Evolutionary conservation across 2,797 vertebrate genomes (phyloP).

Genomic region (Catostomus latipinnis): DNA sequence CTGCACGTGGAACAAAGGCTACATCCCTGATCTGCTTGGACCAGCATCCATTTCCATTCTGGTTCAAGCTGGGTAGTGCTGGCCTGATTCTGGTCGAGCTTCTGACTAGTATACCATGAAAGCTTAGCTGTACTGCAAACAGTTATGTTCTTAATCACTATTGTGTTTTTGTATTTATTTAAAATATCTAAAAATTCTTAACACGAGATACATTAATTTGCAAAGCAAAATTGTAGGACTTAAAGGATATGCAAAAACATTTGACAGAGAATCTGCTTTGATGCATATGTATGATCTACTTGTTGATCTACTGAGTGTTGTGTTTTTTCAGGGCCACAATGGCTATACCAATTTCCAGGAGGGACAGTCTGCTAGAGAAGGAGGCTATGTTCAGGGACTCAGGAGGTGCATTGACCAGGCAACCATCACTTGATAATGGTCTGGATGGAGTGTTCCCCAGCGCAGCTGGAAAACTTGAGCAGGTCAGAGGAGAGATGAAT

Average conservation of each 20-base stretch:
- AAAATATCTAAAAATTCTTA: too few species aligned
- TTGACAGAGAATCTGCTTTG: not conserved
- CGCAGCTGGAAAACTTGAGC: conserved; percentile 81
- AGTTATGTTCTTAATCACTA: too few species aligned
- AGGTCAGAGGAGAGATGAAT: conserved; percentile 73
- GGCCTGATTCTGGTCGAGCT: not conserved
- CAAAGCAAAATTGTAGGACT: too few species aligned
- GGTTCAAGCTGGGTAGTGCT: not conserved
- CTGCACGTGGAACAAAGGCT: not conserved
- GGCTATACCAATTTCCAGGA: conserved; percentile 88
- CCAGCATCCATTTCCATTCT: not conserved
- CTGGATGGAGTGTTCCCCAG: conserved; percentile 73
- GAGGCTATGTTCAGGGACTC: conserved; percentile 91
- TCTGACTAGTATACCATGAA: too few species aligned
- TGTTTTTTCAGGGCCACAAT: conserved; percentile 78
- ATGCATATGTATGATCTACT: conserved; percentile 1
- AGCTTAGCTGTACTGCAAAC: too few species aligned
- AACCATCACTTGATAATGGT: conserved; percentile 83
- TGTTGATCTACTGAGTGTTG: too few species aligned
- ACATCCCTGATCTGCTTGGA: not conserved
- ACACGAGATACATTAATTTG: too few species aligned
- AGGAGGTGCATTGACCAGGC: conserved; percentile 76
- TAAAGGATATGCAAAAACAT: not conserved
- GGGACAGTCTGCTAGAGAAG: conserved; percentile 94
- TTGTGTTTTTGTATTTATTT: too few species aligned